A percentile compares a stretch with the other conserved stretches of the same genome.
These are phyloP conservation scores for Archocentrus centrarchus DNA, from an alignment of 2,113 vertebrate species.

Conservation along the genomic window DNA sequence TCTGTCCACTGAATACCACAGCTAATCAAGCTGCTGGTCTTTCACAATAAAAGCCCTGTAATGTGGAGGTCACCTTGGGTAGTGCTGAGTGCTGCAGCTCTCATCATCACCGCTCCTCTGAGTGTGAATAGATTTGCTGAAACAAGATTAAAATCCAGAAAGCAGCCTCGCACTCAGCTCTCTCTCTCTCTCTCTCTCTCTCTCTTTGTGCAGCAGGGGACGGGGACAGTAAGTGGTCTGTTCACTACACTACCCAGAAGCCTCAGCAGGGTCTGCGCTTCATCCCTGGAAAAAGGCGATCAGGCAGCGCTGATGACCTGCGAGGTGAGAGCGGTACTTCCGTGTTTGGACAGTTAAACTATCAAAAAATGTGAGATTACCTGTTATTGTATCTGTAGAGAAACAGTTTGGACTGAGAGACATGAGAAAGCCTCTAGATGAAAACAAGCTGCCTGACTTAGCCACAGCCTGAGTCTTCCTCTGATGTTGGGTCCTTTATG, in stretches of 20 bases:
- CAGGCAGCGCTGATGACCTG: constrained; percentile 48
- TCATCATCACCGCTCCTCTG: neutral
- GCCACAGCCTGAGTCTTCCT: too few species aligned
- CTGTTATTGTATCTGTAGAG: neutral
- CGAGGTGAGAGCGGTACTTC: constrained; percentile 50
- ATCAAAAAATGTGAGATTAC: neutral
- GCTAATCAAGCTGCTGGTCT: neutral
- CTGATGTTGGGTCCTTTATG: neutral
- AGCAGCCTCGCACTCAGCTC: neutral
- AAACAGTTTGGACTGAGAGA: neutral
- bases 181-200: neutral
- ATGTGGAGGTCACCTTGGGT: constrained; percentile 53
- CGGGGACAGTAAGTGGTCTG: constrained; percentile 66
- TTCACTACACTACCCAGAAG: constrained; percentile 75
- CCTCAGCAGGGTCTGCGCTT: constrained; percentile 62
- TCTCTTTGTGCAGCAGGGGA: constrained; percentile 50
- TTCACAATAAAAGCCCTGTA: constrained; percentile 41
- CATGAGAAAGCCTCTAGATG: neutral
- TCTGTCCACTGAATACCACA: constrained; percentile 15
- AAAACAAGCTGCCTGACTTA: too few species aligned
- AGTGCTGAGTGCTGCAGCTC: constrained; percentile 46
- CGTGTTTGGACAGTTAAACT: neutral
- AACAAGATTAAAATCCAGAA: constrained; percentile 31
- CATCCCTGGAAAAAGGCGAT: constrained; percentile 43
- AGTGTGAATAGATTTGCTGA: constrained; percentile 26